phyloP scores from a whole-genome alignment of 2,113 vertebrate genomes.

The Polypterus senegalus region DNA sequence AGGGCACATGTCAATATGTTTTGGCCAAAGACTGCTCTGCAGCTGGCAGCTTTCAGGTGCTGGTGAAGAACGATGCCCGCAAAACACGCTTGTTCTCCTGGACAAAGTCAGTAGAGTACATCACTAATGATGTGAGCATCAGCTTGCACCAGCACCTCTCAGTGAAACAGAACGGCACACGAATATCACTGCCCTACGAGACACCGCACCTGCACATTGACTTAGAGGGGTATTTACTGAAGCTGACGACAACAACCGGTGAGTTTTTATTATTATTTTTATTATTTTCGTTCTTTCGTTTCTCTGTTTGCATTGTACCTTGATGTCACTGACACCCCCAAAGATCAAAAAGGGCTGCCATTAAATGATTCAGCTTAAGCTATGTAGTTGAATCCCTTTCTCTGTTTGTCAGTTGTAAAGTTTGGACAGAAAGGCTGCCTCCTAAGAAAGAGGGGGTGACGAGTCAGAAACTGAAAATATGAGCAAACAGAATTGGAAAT shows the following conservation, averaged over 20 bases:
- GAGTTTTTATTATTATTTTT: constrained; percentile 1
- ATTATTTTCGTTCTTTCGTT: too few species aligned
- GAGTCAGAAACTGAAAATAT: too few species aligned
- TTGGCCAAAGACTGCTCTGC: constrained; percentile 85
- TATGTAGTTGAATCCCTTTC: too few species aligned
- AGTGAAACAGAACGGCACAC: constrained; percentile 81
- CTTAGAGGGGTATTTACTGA: constrained; percentile 89
- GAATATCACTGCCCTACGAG: constrained; percentile 76
- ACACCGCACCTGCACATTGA: constrained; percentile 74
- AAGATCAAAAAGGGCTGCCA: too few species aligned
- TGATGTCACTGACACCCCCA: too few species aligned
- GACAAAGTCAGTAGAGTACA: constrained; percentile 89
- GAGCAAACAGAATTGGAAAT: too few species aligned
- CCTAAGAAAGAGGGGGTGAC: too few species aligned
- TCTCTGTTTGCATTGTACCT: too few species aligned
- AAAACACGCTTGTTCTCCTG: constrained; percentile 91
- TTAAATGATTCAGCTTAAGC: too few species aligned
- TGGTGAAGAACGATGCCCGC: constrained; percentile 92
- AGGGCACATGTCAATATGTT: constrained; percentile 95
- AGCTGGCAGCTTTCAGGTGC: constrained; percentile 78
- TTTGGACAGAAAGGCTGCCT: too few species aligned
- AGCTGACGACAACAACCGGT: constrained; percentile 88
- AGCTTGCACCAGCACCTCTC: constrained; percentile 92
- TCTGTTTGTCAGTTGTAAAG: too few species aligned
- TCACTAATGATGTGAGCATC: constrained; percentile 56